These are phyloP conservation scores for Poecilia latipinna DNA, from an alignment of 2,113 vertebrate genomes.

Conservation along the genomic window DNA sequence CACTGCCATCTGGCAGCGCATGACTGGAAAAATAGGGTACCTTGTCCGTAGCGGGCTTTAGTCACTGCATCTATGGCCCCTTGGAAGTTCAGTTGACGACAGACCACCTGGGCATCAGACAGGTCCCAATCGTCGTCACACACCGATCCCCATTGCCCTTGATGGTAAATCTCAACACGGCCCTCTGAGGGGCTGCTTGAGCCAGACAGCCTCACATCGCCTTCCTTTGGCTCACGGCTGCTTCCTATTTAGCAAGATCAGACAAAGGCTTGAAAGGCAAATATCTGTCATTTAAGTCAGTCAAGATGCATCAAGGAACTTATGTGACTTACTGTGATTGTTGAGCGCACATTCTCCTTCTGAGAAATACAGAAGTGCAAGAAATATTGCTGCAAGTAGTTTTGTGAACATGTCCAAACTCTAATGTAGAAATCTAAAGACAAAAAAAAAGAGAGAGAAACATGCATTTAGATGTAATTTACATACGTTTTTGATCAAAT, in stretches of 20 bases:
- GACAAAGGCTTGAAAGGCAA: neutral
- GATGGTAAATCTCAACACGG: slow-evolving; percentile 82
- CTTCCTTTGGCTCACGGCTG: slow-evolving; percentile 14
- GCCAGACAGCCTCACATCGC: slow-evolving; percentile 65
- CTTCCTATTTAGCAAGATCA: neutral
- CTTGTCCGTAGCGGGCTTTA: slow-evolving; percentile 69
- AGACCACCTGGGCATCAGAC: slow-evolving; percentile 78
- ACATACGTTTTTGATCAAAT: too few relatives aligned
- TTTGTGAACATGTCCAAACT: neutral
- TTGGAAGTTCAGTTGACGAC: slow-evolving; percentile 77
- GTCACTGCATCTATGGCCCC: slow-evolving; percentile 62
- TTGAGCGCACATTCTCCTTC: neutral
- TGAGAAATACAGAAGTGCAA: neutral
- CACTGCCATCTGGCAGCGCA: slow-evolving; percentile 55
- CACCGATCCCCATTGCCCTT: slow-evolving; percentile 82
- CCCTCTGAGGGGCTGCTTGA: slow-evolving; percentile 63
- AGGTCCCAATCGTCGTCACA: slow-evolving; percentile 83
- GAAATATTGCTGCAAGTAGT: neutral
- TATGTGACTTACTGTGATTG: neutral
- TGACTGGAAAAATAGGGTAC: slow-evolving; percentile 45
- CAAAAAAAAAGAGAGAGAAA: neutral
- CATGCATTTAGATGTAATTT: too few relatives aligned
- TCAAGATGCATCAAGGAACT: neutral
- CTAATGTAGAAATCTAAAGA: neutral
- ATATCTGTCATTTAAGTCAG: neutral